Percentiles rank a stretch among this genome's conserved stretches.
Conservation (phyloP, 92 coral and sea anemone species). For the Parazoanthus atlanticus region DNA sequence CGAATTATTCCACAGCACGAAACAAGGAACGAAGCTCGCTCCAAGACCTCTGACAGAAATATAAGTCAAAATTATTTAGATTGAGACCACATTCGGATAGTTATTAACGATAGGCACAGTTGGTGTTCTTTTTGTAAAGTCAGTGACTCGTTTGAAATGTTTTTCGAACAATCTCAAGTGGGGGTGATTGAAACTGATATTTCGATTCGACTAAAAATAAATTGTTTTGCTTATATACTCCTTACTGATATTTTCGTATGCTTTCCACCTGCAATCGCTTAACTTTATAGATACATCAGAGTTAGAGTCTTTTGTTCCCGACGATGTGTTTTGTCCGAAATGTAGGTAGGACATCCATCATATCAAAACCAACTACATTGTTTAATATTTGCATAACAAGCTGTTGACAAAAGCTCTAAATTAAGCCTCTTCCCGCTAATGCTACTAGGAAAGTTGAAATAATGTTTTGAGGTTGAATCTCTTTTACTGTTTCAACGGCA, state of each 20-base stretch:
- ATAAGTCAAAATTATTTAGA: no score
- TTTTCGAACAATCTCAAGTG: neutral
- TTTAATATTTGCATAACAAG: neutral
- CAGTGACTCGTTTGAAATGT: neutral
- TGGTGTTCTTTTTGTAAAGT: neutral
- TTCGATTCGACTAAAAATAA: neutral
- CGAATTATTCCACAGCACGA: neutral
- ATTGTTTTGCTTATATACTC: neutral
- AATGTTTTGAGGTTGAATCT: neutral
- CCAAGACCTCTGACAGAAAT: neutral
- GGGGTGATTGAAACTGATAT: neutral
- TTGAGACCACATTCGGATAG: neutral
- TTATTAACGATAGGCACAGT: neutral
- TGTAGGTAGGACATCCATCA: neutral
- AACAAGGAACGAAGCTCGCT: neutral
- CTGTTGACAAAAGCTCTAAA: neutral
- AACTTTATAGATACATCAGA: neutral
- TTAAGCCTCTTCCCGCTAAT: neutral
- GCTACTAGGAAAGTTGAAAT: neutral
- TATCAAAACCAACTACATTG: neutral
- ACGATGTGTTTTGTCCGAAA: neutral
- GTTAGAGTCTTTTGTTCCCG: neutral
- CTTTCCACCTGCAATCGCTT: neutral
- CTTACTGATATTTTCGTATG: no score
- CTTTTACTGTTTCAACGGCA: neutral